Base-by-base conservation (phyloP, 1,140 invertebrate species). In the Frieseomelitta varia region DNA sequence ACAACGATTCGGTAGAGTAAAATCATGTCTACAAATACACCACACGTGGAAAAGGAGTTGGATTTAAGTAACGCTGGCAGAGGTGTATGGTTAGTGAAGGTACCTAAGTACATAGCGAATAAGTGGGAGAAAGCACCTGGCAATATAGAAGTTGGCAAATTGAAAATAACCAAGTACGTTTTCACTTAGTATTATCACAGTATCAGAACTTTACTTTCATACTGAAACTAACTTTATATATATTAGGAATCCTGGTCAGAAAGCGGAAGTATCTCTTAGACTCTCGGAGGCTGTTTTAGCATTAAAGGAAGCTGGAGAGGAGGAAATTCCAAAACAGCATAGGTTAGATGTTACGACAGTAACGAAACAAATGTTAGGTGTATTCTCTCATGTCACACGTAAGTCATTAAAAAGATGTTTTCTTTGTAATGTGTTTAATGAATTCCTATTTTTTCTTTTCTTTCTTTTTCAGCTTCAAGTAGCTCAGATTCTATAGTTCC, bases 71-170 rank as follows among this genome's bases (percentile, higher is more conserved):
- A 98, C 93, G 97, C 97, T 53, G 96, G 96, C 15, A 95, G 98
- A 89, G 98, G 98, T 61, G 98, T 99, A 15, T 99, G 99, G 98
- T 95, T 99, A 17, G 98, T 99, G 0, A 99, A 99, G 96, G 98
- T 99, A 39, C 99, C 99, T 6, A 99, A 99, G 95, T 99, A 99
- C 95, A 97, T 99, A 87, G 97, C 98, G 4, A 97, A 97, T 85
- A 97, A 97, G 95, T 99, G 98, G 98, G 97, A 98, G 90, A 98
- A 97, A 94, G 97, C 97, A 67, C 96, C 96, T 39, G 96, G 96
- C 55, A 96, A 97, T 90, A 96, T 96, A 85, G 97, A 98, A 94
- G 97, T 97, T 83, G 97, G 97, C n/a, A 97, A 97, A 94, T 94
- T 98, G 2, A 97, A 96, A 92, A 97, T 98, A 87, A 95, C 95